Evolutionary conservation across 2,797 vertebrate species (phyloP).

Genomic region (Aulostomus chinensis): DNA sequence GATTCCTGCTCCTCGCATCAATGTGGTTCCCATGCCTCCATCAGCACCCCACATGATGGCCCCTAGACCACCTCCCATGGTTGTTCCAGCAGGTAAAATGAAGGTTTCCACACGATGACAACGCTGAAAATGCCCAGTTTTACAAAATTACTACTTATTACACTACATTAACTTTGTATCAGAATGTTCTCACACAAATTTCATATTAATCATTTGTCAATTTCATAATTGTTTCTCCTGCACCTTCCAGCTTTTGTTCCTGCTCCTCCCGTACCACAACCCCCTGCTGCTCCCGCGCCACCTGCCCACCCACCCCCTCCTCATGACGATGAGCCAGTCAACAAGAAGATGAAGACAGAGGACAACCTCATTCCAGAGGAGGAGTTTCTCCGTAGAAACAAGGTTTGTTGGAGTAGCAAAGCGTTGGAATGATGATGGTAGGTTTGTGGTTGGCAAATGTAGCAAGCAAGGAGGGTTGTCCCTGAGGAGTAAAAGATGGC

Average conservation of each 20-base stretch:
- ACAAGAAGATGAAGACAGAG: slow-evolving; percentile 96
- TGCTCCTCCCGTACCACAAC: slow-evolving; percentile 89
- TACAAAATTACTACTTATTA: background rate
- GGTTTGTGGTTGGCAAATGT: no score
- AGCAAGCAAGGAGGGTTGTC: no score
- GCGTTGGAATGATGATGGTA: no score
- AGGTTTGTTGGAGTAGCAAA: slow-evolving; percentile 73
- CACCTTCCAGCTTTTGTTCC: slow-evolving; percentile 90
- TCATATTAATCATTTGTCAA: background rate
- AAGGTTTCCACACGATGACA: background rate
- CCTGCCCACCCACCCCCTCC: slow-evolving; percentile 90
- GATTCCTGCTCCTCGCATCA: slow-evolving; percentile 91
- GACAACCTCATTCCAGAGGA: slow-evolving; percentile 97
- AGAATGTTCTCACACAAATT: no score
- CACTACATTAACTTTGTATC: background rate
- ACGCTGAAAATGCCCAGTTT: background rate
- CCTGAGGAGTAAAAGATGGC: no score
- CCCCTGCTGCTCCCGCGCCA: slow-evolving; percentile 86
- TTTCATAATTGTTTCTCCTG: background rate
- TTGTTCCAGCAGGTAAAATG: slow-evolving; percentile 89
- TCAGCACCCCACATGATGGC: slow-evolving; percentile 91
- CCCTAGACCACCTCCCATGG: slow-evolving; percentile 94
- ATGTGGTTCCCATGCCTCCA: slow-evolving; percentile 94
- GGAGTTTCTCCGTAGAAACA: slow-evolving; percentile 95
- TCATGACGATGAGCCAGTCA: slow-evolving; percentile 92